Evolutionary conservation across 2,888 invertebrate genomes (phyloP), one percentile per base, ranked within the genome.

Genomic region (Nomada ruficornis): DNA sequence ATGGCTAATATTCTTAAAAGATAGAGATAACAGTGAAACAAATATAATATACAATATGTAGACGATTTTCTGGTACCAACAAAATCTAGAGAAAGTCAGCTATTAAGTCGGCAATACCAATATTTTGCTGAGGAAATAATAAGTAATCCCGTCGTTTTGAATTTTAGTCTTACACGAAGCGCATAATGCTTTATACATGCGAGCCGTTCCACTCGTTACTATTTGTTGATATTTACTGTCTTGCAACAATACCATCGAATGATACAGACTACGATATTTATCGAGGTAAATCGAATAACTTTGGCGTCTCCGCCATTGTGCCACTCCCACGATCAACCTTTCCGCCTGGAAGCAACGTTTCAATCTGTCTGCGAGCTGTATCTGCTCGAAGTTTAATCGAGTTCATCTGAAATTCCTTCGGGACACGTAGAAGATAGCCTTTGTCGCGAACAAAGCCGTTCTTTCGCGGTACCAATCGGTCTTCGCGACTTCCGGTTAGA

Each of bases 211-310:
- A 36, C 36, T 36, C 36, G 36, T 36, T 36, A 7, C 36, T 7
- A 36, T 36, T 36, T 36, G 4, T 47, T 47, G 13, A 47, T 47
- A 15, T 47, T 13, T 15, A 11, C 15, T 47, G 47, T 15, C 59
- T 42, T 62, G 36, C 18, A 59, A 47, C 62, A 67, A 50, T 26
- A 2, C n/a, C 60, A 54, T 63, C 29, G 54, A 64, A 15, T 59
- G 59, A 69, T 64, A 59, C 57, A 73, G 29, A 72, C 23, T 68
- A 68, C 47, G 72, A 77, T 59, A 83, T 83, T 83, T 83, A 82
- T 83, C 74, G 73, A 62, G 77, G 77, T 65, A 82, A 83, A 83
- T 83, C 82, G 82, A 77, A 74, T 67, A 83, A 83, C 70, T 82
- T 70, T 63, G 44, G 50, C 71, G 62, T 18, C 59, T 60, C 44